Conservation (phyloP, 2,113 vertebrate species). For the Brienomyrus brachyistius region DNA sequence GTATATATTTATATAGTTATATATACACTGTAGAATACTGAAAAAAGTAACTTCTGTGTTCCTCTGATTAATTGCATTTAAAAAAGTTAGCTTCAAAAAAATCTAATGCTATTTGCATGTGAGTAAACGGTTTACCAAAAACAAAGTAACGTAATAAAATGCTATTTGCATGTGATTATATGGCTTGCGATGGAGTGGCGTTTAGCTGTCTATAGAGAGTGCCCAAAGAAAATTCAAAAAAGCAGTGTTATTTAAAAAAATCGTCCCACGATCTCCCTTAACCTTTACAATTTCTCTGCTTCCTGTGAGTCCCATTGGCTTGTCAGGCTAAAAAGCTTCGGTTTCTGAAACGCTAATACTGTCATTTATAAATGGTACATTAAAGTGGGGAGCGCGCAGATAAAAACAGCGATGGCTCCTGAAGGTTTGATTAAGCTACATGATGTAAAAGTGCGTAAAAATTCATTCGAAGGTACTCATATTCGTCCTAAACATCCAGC, state of each 20-base stretch:
- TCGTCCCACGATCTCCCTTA: constrained; percentile 6
- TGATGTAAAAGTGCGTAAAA: constrained; percentile 31
- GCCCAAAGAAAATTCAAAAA: constrained; percentile 35
- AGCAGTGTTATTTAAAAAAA: constrained; percentile 20
- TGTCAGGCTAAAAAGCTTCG: constrained; percentile 11
- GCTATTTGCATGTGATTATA: constrained; percentile 42
- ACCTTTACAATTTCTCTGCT: background rate
- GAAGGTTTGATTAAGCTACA: constrained; percentile 33
- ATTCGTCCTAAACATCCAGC: constrained; percentile 24
- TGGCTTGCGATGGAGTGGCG: constrained; percentile 54
- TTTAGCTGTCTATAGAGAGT: constrained; percentile 24
- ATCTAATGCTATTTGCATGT: constrained; percentile 52
- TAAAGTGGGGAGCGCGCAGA: constrained; percentile 26
- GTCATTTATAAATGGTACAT: constrained; percentile 24
- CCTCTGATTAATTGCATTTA: constrained; percentile 69
- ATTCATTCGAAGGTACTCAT: constrained; percentile 34
- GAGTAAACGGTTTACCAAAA: constrained; percentile 53
- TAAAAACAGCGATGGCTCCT: background rate
- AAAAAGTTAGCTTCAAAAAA: constrained; percentile 51
- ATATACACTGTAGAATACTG: constrained; percentile 51
- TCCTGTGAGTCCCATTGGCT: background rate
- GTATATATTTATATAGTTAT: constrained; percentile 56
- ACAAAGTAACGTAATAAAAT: constrained; percentile 76
- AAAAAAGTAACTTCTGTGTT: constrained; percentile 34
- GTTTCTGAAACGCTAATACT: constrained; percentile 20